phyloP scores from a whole-genome alignment of 2,888 invertebrate species.

The Drosophila austrosaltans region DNA sequence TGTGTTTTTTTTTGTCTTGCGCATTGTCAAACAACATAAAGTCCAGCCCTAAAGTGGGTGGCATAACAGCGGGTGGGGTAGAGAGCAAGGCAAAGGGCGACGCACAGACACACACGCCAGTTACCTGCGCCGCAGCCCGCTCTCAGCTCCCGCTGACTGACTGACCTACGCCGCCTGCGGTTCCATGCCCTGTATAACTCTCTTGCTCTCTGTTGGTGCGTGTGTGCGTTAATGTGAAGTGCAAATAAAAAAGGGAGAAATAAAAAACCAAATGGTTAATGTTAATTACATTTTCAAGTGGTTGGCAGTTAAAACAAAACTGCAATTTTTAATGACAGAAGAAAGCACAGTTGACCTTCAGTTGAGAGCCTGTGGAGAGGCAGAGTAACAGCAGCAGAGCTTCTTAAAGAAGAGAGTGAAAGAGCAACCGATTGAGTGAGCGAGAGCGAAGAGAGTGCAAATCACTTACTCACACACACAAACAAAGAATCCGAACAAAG shows the following conservation, averaged over 20 bases:
- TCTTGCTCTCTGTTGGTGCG: slow-evolving; percentile 4
- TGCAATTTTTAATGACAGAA: slow-evolving; percentile 33
- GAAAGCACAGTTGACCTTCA: slow-evolving; percentile 66
- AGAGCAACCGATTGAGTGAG: not conserved
- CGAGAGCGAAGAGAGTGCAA: slow-evolving; percentile 1
- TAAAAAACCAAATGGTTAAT: slow-evolving; percentile 38
- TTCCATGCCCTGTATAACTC: slow-evolving; percentile 16
- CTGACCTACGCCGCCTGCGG: not conserved
- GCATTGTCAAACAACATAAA: slow-evolving; percentile 12
- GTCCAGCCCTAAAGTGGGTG: slow-evolving; percentile 46
- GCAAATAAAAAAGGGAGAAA: slow-evolving; percentile 27
- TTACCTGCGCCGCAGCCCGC: slow-evolving; percentile 37
- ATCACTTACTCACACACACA: slow-evolving; percentile 7
- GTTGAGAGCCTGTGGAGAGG: slow-evolving; percentile 22
- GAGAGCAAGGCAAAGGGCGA: slow-evolving; percentile 10
- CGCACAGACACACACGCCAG: slow-evolving; percentile 55
- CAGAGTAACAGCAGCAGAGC: slow-evolving; percentile 11
- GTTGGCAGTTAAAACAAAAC: slow-evolving; percentile 36
- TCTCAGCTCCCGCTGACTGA: slow-evolving; percentile 33
- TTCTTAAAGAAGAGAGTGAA: not conserved
- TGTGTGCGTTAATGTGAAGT: slow-evolving; percentile 2
- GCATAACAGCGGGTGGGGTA: slow-evolving; percentile 21
- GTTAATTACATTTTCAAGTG: slow-evolving; percentile 65
- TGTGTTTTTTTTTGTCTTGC: not conserved
- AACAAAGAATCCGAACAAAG: slow-evolving; percentile 6